These are phyloP conservation scores for Antennarius maculatus DNA, from an alignment of 2,797 vertebrate genomes.

Conservation along the genomic window DNA sequence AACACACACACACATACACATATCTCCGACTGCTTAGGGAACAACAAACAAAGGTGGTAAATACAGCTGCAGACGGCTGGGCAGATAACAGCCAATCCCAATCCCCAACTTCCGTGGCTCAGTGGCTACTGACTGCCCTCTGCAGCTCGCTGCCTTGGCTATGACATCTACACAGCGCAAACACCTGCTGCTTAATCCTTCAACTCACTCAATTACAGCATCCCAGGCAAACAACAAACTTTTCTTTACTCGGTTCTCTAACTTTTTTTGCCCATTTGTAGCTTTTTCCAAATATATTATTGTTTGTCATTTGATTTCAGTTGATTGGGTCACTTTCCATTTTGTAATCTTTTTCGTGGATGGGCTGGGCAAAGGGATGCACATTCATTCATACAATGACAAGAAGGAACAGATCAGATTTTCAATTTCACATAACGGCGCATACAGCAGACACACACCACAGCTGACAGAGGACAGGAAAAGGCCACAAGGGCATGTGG, in stretches of 20 bases:
- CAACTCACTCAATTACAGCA: conserved; percentile 53
- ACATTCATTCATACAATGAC: not conserved
- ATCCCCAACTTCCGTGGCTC: conserved; percentile 75
- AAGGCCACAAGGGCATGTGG: conserved; percentile 29
- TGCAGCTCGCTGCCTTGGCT: conserved; percentile 71
- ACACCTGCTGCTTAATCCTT: conserved; percentile 75
- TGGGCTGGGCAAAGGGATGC: not conserved
- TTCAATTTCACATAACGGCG: too few relatives aligned
- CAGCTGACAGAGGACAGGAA: not conserved
- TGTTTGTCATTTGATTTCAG: conserved; percentile 3
- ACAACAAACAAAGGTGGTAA: conserved; percentile 88
- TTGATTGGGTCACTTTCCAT: not conserved
- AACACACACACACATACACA: conserved; percentile 64
- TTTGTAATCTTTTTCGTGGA: conserved; percentile 7
- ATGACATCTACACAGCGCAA: conserved; percentile 66
- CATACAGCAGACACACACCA: not conserved
- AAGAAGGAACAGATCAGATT: not conserved
- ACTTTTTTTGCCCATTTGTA: conserved; percentile 21
- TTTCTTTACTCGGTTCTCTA: conserved; percentile 25
- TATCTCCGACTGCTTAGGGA: conserved; percentile 75
- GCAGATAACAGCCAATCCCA: conserved; percentile 82
- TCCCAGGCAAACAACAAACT: conserved; percentile 45
- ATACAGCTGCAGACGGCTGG: conserved; percentile 90
- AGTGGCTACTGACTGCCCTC: conserved; percentile 77
- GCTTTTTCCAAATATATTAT: not conserved